A percentile compares a stretch with the other conserved stretches of the same genome.
These are phyloP conservation scores for Microtus oregoni DNA, from an alignment of 2,113 vertebrate genomes.

Conservation along the genomic window DNA sequence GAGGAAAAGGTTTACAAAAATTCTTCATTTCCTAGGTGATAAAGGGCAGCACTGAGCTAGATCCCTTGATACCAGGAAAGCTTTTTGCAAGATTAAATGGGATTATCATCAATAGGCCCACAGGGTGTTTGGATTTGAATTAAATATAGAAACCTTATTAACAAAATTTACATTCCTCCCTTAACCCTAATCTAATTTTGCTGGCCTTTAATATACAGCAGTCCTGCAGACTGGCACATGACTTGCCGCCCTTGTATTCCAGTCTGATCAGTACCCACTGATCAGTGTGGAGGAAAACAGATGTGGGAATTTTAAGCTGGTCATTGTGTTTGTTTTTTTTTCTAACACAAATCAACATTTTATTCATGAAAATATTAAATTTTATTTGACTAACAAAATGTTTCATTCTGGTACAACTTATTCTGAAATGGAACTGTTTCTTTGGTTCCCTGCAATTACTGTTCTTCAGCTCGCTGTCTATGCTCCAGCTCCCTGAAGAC, in stretches of 20 bases:
- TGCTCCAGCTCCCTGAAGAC: neutral
- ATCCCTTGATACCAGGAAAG: constrained; percentile 67
- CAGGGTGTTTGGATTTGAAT: constrained; percentile 76
- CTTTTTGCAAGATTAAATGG: constrained; percentile 78
- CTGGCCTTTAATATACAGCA: constrained; percentile 65
- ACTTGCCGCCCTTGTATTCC: constrained; percentile 10
- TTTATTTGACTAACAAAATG: constrained; percentile 66
- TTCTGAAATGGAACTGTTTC: constrained; percentile 36
- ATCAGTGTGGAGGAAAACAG: constrained; percentile 59
- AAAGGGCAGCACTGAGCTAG: constrained; percentile 50
- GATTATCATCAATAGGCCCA: constrained; percentile 70
- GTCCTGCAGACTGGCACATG: constrained; percentile 15
- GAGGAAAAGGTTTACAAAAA: constrained; percentile 58
- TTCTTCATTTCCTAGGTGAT: constrained; percentile 63
- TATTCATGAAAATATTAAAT: constrained; percentile 78
- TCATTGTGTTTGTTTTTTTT: constrained; percentile 1
- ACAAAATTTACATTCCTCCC: constrained; percentile 78
- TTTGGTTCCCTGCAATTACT: neutral
- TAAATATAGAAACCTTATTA: constrained; percentile 82
- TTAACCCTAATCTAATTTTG: constrained; percentile 79
- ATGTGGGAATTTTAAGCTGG: constrained; percentile 72
- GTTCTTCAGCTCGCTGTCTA: neutral
- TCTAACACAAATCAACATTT: constrained; percentile 70
- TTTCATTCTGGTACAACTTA: constrained; percentile 65
- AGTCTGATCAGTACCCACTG: constrained; percentile 46